phyloP scores from a whole-genome alignment of 2,888 invertebrate genomes.

The Epicampocera succincta region DNA sequence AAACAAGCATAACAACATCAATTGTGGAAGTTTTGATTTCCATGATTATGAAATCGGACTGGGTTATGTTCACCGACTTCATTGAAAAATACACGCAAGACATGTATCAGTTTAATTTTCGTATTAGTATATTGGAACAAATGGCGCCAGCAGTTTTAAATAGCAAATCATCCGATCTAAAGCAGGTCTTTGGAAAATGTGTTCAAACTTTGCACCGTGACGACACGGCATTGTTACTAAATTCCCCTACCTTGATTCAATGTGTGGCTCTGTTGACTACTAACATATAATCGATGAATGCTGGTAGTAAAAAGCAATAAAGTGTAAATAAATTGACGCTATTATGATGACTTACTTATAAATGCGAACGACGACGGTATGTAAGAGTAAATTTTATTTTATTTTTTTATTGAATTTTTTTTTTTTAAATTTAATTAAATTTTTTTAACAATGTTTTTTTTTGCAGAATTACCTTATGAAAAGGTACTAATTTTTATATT shows the following conservation, averaged over 20 bases:
- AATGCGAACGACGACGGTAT: conserved; percentile 55
- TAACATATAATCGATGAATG: conserved; percentile 2
- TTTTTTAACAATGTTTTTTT: conserved; percentile 34
- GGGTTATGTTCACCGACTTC: conserved; percentile 71
- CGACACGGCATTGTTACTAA: conserved; percentile 56
- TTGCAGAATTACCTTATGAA: conserved; percentile 68
- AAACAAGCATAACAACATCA: conserved; percentile 5
- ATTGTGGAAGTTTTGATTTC: conserved; percentile 71
- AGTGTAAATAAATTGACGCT: conserved; percentile 9
- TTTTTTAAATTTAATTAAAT: too few species aligned
- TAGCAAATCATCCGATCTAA: conserved; percentile 60
- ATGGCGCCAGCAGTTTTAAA: conserved; percentile 68
- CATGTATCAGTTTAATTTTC: conserved; percentile 67
- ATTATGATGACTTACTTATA: conserved; percentile 12
- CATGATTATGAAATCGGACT: conserved; percentile 73
- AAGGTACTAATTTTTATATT: conserved; percentile 64
- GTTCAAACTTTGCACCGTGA: conserved; percentile 65
- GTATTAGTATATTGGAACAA: conserved; percentile 67
- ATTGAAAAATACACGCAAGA: conserved; percentile 70
- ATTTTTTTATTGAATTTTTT: conserved; percentile 17
- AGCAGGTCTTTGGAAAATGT: conserved; percentile 69
- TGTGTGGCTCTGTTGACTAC: conserved; percentile 66
- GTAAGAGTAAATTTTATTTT: conserved; percentile 25
- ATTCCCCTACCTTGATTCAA: conserved; percentile 62
- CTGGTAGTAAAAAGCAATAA: neutral